phyloP scores from a whole-genome alignment of 2,113 vertebrate species.

The Aphyosemion australe region DNA sequence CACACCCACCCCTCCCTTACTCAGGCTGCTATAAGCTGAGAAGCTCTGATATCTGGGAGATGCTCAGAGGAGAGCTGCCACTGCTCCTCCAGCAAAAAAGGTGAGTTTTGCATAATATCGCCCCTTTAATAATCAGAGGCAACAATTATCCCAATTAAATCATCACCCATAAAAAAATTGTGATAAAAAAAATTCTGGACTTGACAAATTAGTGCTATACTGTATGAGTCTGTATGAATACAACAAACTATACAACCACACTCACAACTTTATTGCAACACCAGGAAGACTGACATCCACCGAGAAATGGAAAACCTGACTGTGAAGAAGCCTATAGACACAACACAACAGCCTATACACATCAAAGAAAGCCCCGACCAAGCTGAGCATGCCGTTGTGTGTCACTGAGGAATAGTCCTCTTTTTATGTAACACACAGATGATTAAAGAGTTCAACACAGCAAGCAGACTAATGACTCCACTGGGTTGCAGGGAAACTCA shows the following conservation, averaged over 20 bases:
- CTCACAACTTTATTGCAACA: conserved; percentile 51
- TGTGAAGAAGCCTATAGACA: conserved; percentile 66
- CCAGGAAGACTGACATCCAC: conserved; percentile 61
- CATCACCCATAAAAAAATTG: no score
- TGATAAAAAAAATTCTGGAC: conserved; percentile 2
- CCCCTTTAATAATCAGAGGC: no score
- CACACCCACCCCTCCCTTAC: no score
- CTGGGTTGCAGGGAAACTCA: conserved; percentile 74
- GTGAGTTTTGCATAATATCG: no score
- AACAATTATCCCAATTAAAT: no score
- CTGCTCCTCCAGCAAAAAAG: no score
- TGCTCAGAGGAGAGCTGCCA: no score
- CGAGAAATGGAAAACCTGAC: conserved; percentile 64
- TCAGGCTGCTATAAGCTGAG: no score
- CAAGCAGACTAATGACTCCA: conserved; percentile 80
- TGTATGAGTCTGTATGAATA: conserved; percentile 29
- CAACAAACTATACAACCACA: conserved; percentile 43
- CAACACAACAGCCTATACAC: conserved; percentile 68
- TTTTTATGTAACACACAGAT: conserved; percentile 80
- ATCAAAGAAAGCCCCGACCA: conserved; percentile 69
- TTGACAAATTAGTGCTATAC: conserved; percentile 16
- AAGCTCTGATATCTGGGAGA: no score
- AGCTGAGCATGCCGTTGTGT: conserved; percentile 67
- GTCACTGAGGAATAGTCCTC: conserved; percentile 73
- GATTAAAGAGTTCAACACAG: conserved; percentile 82